Evolutionary conservation across 1,140 invertebrate species (phyloP).

Genomic region (Fopius arisanus): DNA sequence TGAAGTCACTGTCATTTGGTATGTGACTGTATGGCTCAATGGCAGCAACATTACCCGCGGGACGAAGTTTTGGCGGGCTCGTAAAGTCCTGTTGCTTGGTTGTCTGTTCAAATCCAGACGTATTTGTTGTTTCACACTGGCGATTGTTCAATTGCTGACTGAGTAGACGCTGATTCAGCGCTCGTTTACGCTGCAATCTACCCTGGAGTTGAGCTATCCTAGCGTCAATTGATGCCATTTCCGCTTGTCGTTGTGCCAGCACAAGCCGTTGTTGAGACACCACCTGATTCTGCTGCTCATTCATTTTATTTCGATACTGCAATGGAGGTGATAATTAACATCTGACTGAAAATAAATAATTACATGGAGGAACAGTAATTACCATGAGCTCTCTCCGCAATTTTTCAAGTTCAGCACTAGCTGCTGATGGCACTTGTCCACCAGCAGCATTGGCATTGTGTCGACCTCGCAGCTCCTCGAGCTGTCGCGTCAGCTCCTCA

Average conservation of each 20-base stretch:
- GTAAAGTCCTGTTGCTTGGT: constrained; percentile 45
- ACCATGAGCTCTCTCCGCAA: constrained; percentile 89
- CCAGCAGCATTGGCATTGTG: constrained; percentile 61
- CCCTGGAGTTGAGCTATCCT: constrained; percentile 93
- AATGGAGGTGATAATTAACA: no score
- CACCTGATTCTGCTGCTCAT: constrained; percentile 90
- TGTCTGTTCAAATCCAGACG: constrained; percentile 50
- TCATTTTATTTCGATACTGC: constrained; percentile 94
- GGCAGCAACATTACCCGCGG: constrained; percentile 80
- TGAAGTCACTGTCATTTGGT: constrained; percentile 73
- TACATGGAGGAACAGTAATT: constrained; percentile 42
- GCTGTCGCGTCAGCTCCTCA: constrained; percentile 90
- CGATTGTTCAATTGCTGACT: constrained; percentile 72
- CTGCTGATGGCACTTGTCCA: constrained; percentile 72
- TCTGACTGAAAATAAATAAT: background rate
- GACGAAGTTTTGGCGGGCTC: constrained; percentile 61
- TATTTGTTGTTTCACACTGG: constrained; percentile 46
- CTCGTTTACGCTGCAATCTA: constrained; percentile 84
- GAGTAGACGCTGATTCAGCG: constrained; percentile 81
- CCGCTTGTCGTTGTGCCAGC: constrained; percentile 84
- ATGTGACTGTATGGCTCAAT: constrained; percentile 91
- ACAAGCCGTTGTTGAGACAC: constrained; percentile 87
- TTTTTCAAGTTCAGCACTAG: constrained; percentile 88
- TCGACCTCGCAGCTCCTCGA: constrained; percentile 86
- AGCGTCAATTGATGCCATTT: constrained; percentile 90